Evolutionary conservation across 1,140 invertebrate genomes (phyloP).

Genomic region (Dolichoris vasculosae): DNA sequence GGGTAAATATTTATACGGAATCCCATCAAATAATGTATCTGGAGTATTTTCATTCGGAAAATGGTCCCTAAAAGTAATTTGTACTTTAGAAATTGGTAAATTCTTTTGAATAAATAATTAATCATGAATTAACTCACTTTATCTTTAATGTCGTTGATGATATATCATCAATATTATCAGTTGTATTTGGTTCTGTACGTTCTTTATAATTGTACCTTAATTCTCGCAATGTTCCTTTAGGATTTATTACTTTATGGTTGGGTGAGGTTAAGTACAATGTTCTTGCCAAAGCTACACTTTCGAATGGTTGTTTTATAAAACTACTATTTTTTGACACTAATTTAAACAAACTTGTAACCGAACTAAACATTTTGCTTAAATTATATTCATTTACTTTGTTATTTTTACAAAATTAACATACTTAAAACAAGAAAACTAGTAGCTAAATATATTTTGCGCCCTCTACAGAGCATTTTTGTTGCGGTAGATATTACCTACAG

Average conservation of each 20-base stretch:
- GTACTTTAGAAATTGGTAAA: neutral
- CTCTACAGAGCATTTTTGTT: no score
- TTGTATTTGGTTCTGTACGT: no score
- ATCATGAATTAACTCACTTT: neutral
- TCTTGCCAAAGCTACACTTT: constrained; percentile 40
- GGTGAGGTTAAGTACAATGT: constrained; percentile 66
- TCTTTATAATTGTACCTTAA: no score
- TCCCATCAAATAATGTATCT: constrained; percentile 84
- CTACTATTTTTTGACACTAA: neutral
- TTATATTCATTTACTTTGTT: neutral
- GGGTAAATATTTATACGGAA: constrained; percentile 86
- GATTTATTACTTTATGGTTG: constrained; percentile 64
- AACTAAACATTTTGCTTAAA: constrained; percentile 33
- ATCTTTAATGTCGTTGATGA: neutral
- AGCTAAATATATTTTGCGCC: no score
- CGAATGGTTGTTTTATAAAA: neutral
- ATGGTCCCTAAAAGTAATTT: constrained; percentile 73
- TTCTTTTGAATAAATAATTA: neutral
- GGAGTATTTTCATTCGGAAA: constrained; percentile 85
- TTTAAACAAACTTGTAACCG: neutral
- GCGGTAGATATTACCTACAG: no score
- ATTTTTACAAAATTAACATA: no score
- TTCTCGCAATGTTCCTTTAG: constrained; percentile 76
- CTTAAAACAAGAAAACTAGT: no score
- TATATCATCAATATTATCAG: no score